Percentiles rank a stretch among this genome's conserved stretches.
Evolutionary conservation across 2,888 invertebrate species (phyloP).

Genomic region (Nowickia ferox): DNA sequence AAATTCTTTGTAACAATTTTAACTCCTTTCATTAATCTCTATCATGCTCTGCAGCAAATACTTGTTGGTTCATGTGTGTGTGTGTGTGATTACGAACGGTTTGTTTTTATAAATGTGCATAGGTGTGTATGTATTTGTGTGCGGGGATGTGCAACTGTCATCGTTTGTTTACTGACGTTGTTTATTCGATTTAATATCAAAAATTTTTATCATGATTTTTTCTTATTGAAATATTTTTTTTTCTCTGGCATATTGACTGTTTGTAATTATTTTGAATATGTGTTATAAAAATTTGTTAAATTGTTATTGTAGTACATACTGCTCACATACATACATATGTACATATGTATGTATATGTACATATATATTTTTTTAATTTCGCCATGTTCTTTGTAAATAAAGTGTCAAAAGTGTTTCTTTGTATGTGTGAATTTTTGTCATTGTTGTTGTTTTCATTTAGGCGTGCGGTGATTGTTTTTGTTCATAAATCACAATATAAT

Average conservation of each 20-base stretch:
- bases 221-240: constrained; percentile 46
- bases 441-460: not conserved
- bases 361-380: not conserved
- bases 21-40: constrained; percentile 44
- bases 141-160: constrained; percentile 33
- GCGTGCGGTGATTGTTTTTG: constrained; percentile 39
- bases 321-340: not conserved
- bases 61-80: not conserved
- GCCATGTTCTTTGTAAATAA: not conserved
- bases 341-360: no score
- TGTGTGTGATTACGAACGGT: not conserved
- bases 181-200: constrained; percentile 62
- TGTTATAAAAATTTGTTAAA: constrained; percentile 39
- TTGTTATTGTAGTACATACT: constrained; percentile 6
- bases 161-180: constrained; percentile 45
- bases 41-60: constrained; percentile 13
- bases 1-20: constrained; percentile 70
- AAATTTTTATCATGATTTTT: constrained; percentile 39
- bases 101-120: constrained; percentile 20
- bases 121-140: not conserved
- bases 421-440: constrained; percentile 11
- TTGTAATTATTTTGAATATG: constrained; percentile 62
- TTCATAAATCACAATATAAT: constrained; percentile 58
- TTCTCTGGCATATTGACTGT: constrained; percentile 44
- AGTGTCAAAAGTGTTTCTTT: not conserved